A percentile compares a stretch with the other conserved stretches of the same genome.
Evolutionary conservation across 2,888 invertebrate species (phyloP).

Genomic region (Serrognathus titanus): DNA sequence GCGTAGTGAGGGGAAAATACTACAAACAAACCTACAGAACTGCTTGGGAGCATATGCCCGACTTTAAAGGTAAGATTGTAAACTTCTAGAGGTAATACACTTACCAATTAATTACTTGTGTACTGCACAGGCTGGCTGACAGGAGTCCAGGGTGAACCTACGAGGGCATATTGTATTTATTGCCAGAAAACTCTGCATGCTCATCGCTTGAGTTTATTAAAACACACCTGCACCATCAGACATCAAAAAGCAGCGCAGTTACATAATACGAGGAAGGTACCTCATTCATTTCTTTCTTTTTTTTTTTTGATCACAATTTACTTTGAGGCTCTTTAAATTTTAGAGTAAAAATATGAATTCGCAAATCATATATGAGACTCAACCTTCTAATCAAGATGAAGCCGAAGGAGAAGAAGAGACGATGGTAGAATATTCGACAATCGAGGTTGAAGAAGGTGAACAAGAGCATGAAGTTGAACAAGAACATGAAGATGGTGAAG

Average conservation of each 20-base stretch:
- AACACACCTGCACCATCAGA: conserved; percentile 59
- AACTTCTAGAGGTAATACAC: not conserved
- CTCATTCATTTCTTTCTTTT: not conserved
- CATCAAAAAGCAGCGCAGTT: conserved; percentile 54
- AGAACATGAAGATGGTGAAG: conserved; percentile 35
- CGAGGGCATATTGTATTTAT: conserved; percentile 56
- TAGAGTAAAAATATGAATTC: conserved; percentile 11
- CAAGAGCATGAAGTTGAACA: conserved; percentile 29
- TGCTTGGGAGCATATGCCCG: conserved; percentile 58
- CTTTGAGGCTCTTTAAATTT: not conserved
- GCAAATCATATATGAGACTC: conserved; percentile 14
- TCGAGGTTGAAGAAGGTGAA: conserved; percentile 25
- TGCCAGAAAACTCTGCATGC: conserved; percentile 59
- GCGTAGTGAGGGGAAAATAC: conserved; percentile 40
- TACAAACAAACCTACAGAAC: conserved; percentile 58
- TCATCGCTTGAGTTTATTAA: conserved; percentile 56
- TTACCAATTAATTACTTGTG: not conserved
- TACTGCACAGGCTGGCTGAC: conserved; percentile 51
- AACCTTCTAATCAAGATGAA: conserved; percentile 20
- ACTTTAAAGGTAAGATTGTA: conserved; percentile 54
- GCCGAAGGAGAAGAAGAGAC: conserved; percentile 26
- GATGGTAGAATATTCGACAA: conserved; percentile 21
- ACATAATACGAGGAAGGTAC: conserved; percentile 37
- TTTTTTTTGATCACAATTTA: not conserved
- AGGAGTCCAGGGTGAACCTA: conserved; percentile 53